These are phyloP conservation scores for Dryobotodes eremita DNA, from an alignment of 2,888 invertebrate genomes.

Conservation along the genomic window DNA sequence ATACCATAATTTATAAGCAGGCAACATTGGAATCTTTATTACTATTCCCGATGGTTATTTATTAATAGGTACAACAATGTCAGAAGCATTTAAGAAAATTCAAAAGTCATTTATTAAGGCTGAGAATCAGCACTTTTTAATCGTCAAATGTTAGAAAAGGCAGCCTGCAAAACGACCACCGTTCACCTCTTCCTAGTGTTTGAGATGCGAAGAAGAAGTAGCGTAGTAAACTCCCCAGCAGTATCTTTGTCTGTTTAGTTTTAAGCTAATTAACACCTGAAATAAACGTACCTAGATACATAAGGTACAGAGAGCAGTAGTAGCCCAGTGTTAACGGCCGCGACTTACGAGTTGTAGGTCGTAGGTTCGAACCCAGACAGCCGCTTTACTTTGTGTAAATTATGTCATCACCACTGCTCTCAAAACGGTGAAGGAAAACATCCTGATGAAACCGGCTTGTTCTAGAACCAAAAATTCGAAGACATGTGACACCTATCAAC, in stretches of 20 bases:
- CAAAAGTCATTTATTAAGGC: background rate
- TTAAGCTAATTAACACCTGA: background rate
- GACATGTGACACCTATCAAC: background rate
- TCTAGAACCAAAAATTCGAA: background rate
- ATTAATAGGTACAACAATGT: background rate
- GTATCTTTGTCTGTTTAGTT: background rate
- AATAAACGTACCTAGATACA: background rate
- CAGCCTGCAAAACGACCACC: background rate
- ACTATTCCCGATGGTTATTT: background rate
- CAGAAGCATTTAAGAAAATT: background rate
- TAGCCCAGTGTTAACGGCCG: background rate
- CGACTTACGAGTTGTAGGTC: background rate
- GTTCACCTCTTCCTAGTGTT: background rate
- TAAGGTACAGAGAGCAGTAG: background rate
- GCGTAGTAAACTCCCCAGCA: background rate
- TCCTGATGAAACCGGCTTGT: background rate
- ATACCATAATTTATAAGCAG: background rate
- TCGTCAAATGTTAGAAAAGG: background rate
- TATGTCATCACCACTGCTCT: background rate
- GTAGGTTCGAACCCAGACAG: background rate
- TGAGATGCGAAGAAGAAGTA: background rate
- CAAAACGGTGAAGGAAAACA: background rate
- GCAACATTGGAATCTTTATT: background rate
- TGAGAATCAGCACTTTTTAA: background rate
- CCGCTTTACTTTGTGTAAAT: background rate